phyloP scores from a whole-genome alignment of 2,888 invertebrate genomes.

The Limnephilus auricula region DNA sequence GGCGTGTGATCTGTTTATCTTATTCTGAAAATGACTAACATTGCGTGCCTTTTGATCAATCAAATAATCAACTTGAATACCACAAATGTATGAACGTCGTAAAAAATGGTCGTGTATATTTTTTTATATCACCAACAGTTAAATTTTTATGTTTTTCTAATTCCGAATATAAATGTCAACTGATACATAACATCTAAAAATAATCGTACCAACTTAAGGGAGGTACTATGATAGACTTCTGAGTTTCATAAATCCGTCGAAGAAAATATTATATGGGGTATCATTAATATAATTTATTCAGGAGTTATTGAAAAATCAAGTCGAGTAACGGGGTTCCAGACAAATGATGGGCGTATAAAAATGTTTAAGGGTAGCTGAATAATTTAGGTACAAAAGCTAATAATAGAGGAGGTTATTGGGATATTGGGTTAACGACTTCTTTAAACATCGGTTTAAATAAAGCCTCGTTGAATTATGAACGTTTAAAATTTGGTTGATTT shows the following conservation, averaged over 20 bases:
- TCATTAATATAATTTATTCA: conserved; percentile 8
- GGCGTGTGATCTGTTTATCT: not conserved
- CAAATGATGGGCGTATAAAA: not conserved
- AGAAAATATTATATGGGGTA: not conserved
- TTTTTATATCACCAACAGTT: not conserved
- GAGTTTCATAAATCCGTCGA: not conserved
- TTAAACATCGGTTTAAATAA: not conserved
- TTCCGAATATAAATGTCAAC: conserved; percentile 26
- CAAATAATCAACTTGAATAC: not conserved
- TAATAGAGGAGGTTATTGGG: not conserved
- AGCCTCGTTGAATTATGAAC: not conserved
- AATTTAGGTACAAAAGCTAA: not conserved
- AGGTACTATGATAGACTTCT: not conserved
- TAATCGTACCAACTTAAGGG: conserved; percentile 40
- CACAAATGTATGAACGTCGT: not conserved
- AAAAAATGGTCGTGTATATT: not conserved
- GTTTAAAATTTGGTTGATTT: not conserved
- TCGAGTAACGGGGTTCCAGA: not conserved
- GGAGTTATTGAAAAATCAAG: conserved; percentile 6
- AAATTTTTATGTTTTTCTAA: conserved; percentile 8
- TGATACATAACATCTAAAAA: conserved; percentile 15
- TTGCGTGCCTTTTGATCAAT: not conserved
- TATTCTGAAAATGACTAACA: not conserved
- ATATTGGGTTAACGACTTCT: not conserved
- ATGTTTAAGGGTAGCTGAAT: not conserved